Base-by-base conservation (phyloP, 2,888 invertebrate species). In the Suillia variegata region DNA sequence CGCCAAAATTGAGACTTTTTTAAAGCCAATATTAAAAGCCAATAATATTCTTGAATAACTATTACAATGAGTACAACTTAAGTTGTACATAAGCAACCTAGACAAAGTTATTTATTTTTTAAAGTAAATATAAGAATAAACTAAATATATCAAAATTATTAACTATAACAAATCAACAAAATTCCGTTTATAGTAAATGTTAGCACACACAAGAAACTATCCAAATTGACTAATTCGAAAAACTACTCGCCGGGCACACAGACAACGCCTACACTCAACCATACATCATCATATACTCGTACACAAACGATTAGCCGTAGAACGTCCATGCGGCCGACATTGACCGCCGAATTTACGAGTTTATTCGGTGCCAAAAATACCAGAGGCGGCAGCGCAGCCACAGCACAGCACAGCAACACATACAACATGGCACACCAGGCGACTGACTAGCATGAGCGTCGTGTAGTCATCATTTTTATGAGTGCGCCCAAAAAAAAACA, bases 321-420 rank as follows among this genome's bases (percentile, higher is more conserved):
- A 54, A 12, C 17, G 1, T 24, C 26, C 17, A 50, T 18, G 47
- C 24, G 2, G n/a, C 12, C 21, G 50, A 50, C 62, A 56, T 56
- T 58, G 61, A 65, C 56, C 58, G 58, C 58, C 61, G 26, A 63
- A 65, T 63, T 59, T 54, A 56, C 38, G 59, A 58, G 58, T 59
- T 62, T 5, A 24, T 15, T 17, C 6, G 18, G 22, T 10, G 50
- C n/a, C n/a, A n/a, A n/a, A n/a, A n/a, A n/a, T n/a, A n/a, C n/a
- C 22, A 45, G 6, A 6, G 50, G 24, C 24, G 6, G n/a, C 22
- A 50, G n/a, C 24, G 50, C 50, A 22, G 24, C 50, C 24, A 15
- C 50, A n/a, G 24, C 50, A n/a, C 18, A 20, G n/a, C 45, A 20
- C 45, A 45, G 45, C 17, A 4, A 4, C 5, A 18, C 45, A 20